Conservation (phyloP, 2,888 invertebrate species). For the Campoplex nolae region DNA sequence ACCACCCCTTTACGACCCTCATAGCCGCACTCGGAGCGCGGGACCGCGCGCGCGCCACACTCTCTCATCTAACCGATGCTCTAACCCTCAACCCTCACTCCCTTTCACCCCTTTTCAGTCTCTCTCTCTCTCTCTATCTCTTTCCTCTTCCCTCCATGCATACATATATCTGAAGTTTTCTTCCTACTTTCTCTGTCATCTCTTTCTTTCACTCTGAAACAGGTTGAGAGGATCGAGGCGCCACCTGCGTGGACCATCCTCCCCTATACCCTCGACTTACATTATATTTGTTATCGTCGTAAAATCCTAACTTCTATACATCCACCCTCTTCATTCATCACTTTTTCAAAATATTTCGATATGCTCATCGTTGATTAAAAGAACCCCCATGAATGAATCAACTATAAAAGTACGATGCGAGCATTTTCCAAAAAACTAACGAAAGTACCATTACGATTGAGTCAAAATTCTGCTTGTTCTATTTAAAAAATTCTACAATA, state of each 20-base stretch:
- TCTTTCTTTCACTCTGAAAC: conserved; percentile 27
- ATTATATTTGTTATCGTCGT: conserved; percentile 6
- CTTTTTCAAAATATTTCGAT: neutral
- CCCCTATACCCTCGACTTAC: conserved; percentile 28
- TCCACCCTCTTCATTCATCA: neutral
- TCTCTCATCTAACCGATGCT: conserved; percentile 54
- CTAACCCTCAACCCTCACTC: conserved; percentile 54
- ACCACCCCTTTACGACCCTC: conserved; percentile 69
- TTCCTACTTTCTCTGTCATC: conserved; percentile 26
- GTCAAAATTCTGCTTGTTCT: neutral
- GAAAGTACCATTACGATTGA: neutral
- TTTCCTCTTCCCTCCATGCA: conserved; percentile 51
- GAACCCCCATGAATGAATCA: neutral
- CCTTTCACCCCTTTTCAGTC: conserved; percentile 41
- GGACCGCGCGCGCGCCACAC: conserved; percentile 65
- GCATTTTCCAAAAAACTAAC: too few species aligned
- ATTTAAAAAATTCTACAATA: neutral
- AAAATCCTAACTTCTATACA: neutral
- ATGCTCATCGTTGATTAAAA: neutral
- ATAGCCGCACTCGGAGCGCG: conserved; percentile 66
- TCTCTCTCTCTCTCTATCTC: conserved; percentile 35
- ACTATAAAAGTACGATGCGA: neutral
- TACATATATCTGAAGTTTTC: conserved; percentile 33
- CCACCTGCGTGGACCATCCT: conserved; percentile 66
- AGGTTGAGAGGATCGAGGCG: conserved; percentile 65